Conservation (phyloP, 2,888 invertebrate genomes). For the Latrodectus hesperus region DNA sequence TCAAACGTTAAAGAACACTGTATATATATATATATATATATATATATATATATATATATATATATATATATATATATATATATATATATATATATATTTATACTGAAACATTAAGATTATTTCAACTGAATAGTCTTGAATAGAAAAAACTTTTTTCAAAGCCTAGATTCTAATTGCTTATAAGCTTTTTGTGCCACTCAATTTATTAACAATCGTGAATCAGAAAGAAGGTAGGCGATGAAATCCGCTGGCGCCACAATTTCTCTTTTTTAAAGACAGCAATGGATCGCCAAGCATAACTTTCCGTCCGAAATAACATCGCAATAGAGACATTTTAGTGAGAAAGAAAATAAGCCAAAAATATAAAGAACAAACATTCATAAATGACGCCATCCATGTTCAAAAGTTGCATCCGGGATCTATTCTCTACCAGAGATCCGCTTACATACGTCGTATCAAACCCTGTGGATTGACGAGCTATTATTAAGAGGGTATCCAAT, state of each 20-base stretch:
- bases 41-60: too few species aligned
- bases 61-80: too few species aligned
- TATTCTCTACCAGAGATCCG: constrained; percentile 54
- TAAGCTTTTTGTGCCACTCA: too few species aligned
- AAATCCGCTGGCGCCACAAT: constrained; percentile 18
- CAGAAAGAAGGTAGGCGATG: constrained; percentile 16
- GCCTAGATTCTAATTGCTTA: too few species aligned
- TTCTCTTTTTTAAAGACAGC: constrained; percentile 17
- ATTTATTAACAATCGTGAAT: background rate
- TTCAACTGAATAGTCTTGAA: too few species aligned
- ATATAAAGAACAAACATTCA: constrained; percentile 27
- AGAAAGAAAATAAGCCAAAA: constrained; percentile 14
- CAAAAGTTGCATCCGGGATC: constrained; percentile 58
- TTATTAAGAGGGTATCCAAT: constrained; percentile 65
- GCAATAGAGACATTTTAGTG: constrained; percentile 12
- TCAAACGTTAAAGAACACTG: too few species aligned
- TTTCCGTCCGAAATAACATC: constrained; percentile 16
- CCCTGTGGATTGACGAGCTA: constrained; percentile 48
- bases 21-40: too few species aligned
- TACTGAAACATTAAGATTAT: too few species aligned
- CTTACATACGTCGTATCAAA: constrained; percentile 56
- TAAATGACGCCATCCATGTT: constrained; percentile 42
- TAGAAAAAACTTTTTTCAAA: too few species aligned
- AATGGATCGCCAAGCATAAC: constrained; percentile 33
- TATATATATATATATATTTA: too few species aligned